Conservation (phyloP, 2,888 invertebrate genomes). For the Trissolcus brochymenae region DNA sequence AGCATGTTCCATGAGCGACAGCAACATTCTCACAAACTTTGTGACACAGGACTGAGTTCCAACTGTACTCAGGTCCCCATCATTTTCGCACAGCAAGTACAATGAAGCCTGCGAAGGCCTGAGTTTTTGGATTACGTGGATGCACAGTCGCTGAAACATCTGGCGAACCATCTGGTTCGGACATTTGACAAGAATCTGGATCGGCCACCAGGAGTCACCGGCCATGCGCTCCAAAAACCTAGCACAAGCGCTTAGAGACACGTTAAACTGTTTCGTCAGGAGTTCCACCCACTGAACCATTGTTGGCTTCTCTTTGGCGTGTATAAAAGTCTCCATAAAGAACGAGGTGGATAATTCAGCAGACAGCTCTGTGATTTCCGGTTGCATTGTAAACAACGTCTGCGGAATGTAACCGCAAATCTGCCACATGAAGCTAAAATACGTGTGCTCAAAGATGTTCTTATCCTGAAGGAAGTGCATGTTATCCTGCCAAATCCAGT, state of each 20-base stretch:
- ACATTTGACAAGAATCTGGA: constrained; percentile 94
- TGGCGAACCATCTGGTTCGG: constrained; percentile 97
- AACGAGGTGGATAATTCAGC: constrained; percentile 94
- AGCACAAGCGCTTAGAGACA: constrained; percentile 91
- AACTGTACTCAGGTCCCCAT: constrained; percentile 77
- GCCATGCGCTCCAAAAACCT: constrained; percentile 97
- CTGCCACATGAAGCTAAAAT: constrained; percentile 98
- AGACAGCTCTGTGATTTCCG: constrained; percentile 89
- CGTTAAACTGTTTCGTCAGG: constrained; percentile 95
- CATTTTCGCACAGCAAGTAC: constrained; percentile 81
- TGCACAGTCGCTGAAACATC: constrained; percentile 96
- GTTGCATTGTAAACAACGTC: constrained; percentile 86
- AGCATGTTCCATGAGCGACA: constrained; percentile 92
- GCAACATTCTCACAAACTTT: constrained; percentile 91
- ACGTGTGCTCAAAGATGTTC: constrained; percentile 96
- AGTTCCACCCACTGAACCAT: constrained; percentile 98
- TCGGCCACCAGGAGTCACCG: constrained; percentile 96
- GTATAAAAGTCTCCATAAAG: constrained; percentile 97
- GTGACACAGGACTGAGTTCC: constrained; percentile 93
- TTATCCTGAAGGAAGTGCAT: constrained; percentile 96
- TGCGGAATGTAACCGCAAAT: constrained; percentile 96
- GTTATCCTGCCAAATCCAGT: constrained; percentile 99
- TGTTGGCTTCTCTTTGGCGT: constrained; percentile 98
- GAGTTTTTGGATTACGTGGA: constrained; percentile 94
- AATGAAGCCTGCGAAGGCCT: constrained; percentile 82